Conservation (phyloP, 2,113 vertebrate genomes). For the Tautogolabrus adspersus region DNA sequence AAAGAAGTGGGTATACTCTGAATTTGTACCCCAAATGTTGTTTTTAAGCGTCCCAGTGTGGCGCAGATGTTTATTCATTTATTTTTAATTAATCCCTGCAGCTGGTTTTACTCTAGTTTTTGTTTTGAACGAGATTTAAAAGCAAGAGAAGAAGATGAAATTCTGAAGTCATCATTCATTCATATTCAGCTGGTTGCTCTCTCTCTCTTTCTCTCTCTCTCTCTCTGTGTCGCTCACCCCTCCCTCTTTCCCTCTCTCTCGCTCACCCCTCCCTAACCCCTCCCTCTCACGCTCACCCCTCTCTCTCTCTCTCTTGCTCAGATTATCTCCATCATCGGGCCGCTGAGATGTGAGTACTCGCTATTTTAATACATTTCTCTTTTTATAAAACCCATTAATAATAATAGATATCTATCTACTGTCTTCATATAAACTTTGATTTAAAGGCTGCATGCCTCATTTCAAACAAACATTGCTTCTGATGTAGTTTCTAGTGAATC, state of each 20-base stretch:
- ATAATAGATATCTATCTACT: neutral
- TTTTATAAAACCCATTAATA: neutral
- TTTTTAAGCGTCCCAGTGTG: no score
- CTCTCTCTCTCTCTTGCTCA: constrained; percentile 35
- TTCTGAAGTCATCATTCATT: constrained; percentile 14
- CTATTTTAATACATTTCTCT: neutral
- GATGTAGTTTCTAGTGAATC: fast-evolving
- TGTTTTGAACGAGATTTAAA: constrained; percentile 5
- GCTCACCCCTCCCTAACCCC: neutral
- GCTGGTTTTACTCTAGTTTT: constrained; percentile 13
- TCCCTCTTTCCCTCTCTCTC: no score
- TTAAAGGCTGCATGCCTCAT: fast-evolving
- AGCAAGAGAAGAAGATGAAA: neutral
- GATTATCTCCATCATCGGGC: constrained; percentile 64
- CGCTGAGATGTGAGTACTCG: constrained; percentile 73
- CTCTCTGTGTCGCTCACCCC: neutral
- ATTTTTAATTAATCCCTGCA: no score
- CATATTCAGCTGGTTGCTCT: constrained; percentile 12
- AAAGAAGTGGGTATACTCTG: no score
- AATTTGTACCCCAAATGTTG: no score
- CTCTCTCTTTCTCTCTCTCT: constrained; percentile 7
- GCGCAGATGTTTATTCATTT: no score
- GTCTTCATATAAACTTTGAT: neutral
- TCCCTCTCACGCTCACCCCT: constrained; percentile 13
- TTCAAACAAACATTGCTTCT: neutral